Evolutionary conservation across 2,797 vertebrate species (phyloP).

Genomic region (Amblyraja radiata): DNA sequence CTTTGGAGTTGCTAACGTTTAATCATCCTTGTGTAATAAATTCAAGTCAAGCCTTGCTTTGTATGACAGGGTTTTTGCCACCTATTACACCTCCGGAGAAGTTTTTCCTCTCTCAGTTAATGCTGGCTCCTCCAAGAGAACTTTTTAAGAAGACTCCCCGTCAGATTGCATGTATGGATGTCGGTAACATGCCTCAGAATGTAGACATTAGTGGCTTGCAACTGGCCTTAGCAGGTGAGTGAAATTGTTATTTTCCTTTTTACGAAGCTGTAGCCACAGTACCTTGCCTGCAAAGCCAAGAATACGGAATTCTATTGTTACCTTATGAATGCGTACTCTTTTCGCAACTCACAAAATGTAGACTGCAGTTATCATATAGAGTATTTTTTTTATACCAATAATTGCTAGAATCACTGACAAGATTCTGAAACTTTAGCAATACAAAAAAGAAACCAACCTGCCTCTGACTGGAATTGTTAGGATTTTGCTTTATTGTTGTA

Average conservation of each 20-base stretch:
- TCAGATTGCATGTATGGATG: slow-evolving; percentile 89
- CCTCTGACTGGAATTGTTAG: not conserved
- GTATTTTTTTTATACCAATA: not conserved
- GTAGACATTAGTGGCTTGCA: slow-evolving; percentile 96
- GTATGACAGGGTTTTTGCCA: slow-evolving; percentile 79
- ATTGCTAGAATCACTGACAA: not conserved
- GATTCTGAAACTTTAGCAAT: not conserved
- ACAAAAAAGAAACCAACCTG: not conserved
- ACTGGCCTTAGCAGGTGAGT: slow-evolving; percentile 79
- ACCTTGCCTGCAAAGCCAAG: not conserved
- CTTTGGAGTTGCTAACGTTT: not conserved
- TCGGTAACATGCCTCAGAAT: slow-evolving; percentile 77
- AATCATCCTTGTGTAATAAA: not conserved
- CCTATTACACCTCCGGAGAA: slow-evolving; percentile 94
- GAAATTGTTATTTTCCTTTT: not conserved
- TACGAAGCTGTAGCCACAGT: not conserved
- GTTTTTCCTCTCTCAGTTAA: slow-evolving; percentile 94
- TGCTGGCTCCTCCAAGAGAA: slow-evolving; percentile 90
- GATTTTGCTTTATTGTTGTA: not conserved
- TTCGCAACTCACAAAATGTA: not conserved
- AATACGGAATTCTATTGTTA: not conserved
- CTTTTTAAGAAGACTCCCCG: slow-evolving; percentile 96
- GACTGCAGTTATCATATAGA: not conserved
- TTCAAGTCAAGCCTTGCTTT: slow-evolving; percentile 20
- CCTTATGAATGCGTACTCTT: not conserved